These are phyloP conservation scores for Oplegnathus fasciatus DNA, from an alignment of 2,113 vertebrate genomes.

Conservation along the genomic window DNA sequence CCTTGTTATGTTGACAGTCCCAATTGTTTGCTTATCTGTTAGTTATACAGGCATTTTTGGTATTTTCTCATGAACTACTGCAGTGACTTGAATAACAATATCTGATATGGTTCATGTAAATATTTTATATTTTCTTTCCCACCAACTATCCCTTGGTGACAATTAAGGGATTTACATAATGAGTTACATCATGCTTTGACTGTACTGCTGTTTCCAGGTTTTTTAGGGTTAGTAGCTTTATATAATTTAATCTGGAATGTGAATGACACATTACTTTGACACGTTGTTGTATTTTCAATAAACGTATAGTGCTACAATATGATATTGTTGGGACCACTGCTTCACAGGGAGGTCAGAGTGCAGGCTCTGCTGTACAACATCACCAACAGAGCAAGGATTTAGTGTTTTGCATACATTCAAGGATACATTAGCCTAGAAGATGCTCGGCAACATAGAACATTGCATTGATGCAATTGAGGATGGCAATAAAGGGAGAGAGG, in stretches of 20 bases:
- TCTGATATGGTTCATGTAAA: too few relatives aligned
- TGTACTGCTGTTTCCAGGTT: background rate
- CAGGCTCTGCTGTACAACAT: conserved; percentile 2
- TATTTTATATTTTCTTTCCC: too few relatives aligned
- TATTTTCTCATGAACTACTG: too few relatives aligned
- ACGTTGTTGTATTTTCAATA: background rate
- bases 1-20: too few relatives aligned
- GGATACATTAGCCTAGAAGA: conserved; percentile 12
- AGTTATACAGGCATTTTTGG: too few relatives aligned
- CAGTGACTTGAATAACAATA: too few relatives aligned
- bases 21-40: too few relatives aligned
- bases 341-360: conserved; percentile 3
- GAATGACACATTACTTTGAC: background rate
- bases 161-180: background rate
- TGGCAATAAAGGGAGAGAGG: background rate
- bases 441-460: background rate
- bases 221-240: background rate
- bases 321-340: background rate
- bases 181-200: too few relatives aligned
- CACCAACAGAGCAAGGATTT: conserved; percentile 3
- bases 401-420: background rate
- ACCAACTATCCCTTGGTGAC: background rate
- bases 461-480: conserved; percentile 15
- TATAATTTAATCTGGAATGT: background rate
- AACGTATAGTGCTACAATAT: background rate